Base-by-base conservation (phyloP, 2,888 invertebrate species). In the Artemia sinica region DNA sequence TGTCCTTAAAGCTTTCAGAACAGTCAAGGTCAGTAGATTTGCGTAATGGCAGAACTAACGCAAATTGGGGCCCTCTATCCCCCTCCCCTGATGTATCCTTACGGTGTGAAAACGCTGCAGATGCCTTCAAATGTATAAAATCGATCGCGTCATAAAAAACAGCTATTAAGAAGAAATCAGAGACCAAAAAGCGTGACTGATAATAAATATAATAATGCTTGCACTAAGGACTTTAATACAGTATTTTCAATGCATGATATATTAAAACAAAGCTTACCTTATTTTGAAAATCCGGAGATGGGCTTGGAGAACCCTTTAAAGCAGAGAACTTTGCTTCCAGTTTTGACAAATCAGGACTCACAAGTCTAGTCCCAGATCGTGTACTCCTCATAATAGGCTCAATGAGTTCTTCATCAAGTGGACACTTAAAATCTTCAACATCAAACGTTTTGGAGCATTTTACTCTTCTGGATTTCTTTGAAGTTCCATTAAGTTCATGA, bases 321-420 rank as follows among this genome's bases (percentile, higher is more conserved):
- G 66, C 65, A 4, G 68, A 63, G 58, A 51, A 66, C 67, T 52
- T 66, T 41, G 50, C 28, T 18, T 63, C 67, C 14, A 67, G 12
- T 41, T 51, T 67, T 28, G 72, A 73, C n/a, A 75, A 74, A 68
- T 75, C 75, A 5, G 75, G 74, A 68, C 75, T 75, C 6, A 73
- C 74, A 58, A 75, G 75, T 67, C 77, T 73, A 8, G 77, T 77
- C 69, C 76, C 78, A 1, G 76, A 76, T 70, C 78, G 73, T 1
- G 77, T 77, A 72, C 75, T 76, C 68, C 77, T 72, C 9, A 75
- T 72, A 51, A 70, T 50, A 49, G 66, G 51, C 65, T 69, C 70
- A 14, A 69, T 51, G 8, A 58, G 8, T 8, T 58, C 58, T n/a
- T 58, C 58, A n/a, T 58, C 58, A 10, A 58, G 14, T 9, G 58